Percentiles rank a stretch among this genome's conserved stretches.
Evolutionary conservation across 2,888 invertebrate species (phyloP).

Genomic region (Erynnis tages): DNA sequence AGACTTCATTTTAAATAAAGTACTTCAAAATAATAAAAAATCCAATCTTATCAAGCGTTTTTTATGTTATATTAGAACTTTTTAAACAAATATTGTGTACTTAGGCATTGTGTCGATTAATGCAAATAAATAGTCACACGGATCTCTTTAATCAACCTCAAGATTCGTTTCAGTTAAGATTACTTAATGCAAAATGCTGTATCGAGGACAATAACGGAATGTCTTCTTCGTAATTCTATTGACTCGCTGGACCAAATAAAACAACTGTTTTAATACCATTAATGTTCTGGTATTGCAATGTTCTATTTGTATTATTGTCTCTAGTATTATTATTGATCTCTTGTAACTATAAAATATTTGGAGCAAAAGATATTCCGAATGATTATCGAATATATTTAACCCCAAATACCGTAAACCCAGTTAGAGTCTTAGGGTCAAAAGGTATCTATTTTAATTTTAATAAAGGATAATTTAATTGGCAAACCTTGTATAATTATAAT

Average conservation of each 20-base stretch:
- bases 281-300: not conserved
- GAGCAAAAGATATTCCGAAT: constrained; percentile 51
- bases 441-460: too few species aligned
- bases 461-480: too few species aligned
- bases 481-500: too few species aligned
- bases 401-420: constrained; percentile 44
- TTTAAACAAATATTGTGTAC: too few species aligned
- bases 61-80: too few species aligned
- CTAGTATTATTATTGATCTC: too few species aligned
- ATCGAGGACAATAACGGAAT: constrained; percentile 16
- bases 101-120: too few species aligned
- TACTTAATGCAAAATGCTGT: constrained; percentile 9
- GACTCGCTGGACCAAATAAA: constrained; percentile 1
- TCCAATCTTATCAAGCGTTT: too few species aligned
- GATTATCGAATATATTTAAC: constrained; percentile 49
- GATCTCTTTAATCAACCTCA: constrained; percentile 17
- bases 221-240: constrained; percentile 10
- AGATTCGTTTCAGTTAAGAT: constrained; percentile 12
- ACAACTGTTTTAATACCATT: not conserved
- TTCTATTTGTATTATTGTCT: too few species aligned
- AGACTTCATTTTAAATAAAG: too few species aligned
- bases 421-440: constrained; percentile 54
- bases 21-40: too few species aligned
- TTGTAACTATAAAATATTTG: constrained; percentile 52
- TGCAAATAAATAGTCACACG: constrained; percentile 2